Base-by-base conservation (phyloP, 64 coral and sea anemone genomes). In the Montipora foliosa region DNA sequence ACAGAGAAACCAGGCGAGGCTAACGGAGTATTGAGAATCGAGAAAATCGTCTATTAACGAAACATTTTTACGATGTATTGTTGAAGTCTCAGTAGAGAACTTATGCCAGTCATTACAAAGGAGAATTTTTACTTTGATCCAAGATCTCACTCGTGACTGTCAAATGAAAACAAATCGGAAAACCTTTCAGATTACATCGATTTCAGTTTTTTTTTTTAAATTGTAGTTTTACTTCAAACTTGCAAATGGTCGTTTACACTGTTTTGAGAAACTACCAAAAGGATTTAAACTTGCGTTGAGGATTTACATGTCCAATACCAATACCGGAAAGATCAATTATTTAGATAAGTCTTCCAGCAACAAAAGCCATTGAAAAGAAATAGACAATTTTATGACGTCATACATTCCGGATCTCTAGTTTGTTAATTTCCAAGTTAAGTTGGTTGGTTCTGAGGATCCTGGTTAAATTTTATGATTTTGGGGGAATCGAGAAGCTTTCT, bases 241-340 rank as follows among this genome's bases (percentile, higher is more conserved):
- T 44, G 3, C 1, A 7, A 44, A 44, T 8, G 58, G 9, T 10
- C 13, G 4, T 71, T 47, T 13, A 3, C 11, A 44, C 57, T 12
- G 15, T 50, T 72, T 47, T 72, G 45, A 15, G n/a, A 66, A 72
- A 86, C 47, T 11, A 50, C 3, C 6, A 20, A 22, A 12, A 67
- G 44, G 11, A 68, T 12, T 68, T 8, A 8, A 57, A 59, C 81
- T 19, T 83, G 60, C 66, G 44, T 46, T 13, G 57, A 67, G 12
- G 44, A 47, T 10, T 77, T 37, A 37, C 37, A 37, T 37, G 37
- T 37, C 44, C 53, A 22, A 37, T 2, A 37, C 37, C 13, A 15
- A 20, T 62, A 60, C 24, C 8, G 61, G 25, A 46, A 86, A 48
- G n/a, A 86, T 86, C 6, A 86, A 86, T 86, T 86, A 86, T 86